A percentile compares a stretch with the other conserved stretches of the same genome.
Conservation (phyloP, 2,888 invertebrate species). For the Elegia similella region DNA sequence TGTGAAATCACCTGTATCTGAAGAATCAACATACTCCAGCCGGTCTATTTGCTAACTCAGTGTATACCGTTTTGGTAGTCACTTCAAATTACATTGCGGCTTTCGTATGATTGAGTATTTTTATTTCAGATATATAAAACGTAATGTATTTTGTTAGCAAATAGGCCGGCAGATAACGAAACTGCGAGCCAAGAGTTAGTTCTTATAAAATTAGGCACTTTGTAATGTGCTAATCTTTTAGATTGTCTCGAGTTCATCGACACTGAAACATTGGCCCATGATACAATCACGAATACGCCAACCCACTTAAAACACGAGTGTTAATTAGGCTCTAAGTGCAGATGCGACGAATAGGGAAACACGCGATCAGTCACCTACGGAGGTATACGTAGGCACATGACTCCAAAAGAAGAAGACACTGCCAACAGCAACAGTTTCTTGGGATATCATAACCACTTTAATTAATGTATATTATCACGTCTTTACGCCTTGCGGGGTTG, state of each 20-base stretch:
- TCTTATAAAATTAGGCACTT: neutral
- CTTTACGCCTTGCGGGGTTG: no score
- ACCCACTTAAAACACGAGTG: neutral
- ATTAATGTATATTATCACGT: no score
- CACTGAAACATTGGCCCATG: neutral
- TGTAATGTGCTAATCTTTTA: neutral
- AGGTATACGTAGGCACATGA: neutral
- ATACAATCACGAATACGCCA: constrained; percentile 4
- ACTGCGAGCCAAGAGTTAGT: no score
- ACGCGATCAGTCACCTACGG: neutral
- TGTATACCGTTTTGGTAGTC: no score
- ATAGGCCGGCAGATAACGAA: no score
- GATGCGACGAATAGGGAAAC: constrained; percentile 2
- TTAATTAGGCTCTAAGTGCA: constrained; percentile 1
- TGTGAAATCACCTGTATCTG: no score
- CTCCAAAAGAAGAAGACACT: neutral
- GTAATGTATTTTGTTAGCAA: no score
- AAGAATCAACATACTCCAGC: no score
- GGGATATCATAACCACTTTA: neutral
- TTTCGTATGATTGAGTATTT: no score
- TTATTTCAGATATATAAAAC: no score
- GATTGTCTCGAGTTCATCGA: constrained; percentile 3
- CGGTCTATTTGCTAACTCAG: no score
- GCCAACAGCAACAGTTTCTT: neutral
- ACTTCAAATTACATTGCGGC: no score